Evolutionary conservation across 2,888 invertebrate species (phyloP).

Genomic region (Gisinianus flammeolus): DNA sequence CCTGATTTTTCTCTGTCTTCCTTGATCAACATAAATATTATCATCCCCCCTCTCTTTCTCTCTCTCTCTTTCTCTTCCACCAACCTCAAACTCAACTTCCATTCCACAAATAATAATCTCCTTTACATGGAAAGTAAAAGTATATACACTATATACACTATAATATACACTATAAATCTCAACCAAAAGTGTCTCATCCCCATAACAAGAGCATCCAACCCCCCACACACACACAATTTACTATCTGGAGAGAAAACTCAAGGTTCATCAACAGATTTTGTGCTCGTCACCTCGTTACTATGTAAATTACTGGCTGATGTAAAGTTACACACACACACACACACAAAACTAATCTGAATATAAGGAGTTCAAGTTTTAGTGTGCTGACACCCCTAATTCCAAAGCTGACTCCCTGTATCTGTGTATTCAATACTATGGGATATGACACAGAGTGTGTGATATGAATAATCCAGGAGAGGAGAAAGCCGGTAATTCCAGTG

Average conservation of each 20-base stretch:
- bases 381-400: not conserved
- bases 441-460: not conserved
- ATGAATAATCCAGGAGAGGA: not conserved
- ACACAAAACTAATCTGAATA: not conserved
- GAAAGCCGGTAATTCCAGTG: constrained; percentile 19
- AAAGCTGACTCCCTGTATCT: not conserved
- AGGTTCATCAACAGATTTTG: constrained; percentile 40
- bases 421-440: not conserved
- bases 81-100: too few relatives aligned
- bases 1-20: not conserved
- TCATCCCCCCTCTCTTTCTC: constrained; percentile 1
- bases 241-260: not conserved
- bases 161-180: too few relatives aligned
- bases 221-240: not conserved
- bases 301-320: constrained; percentile 46
- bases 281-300: constrained; percentile 51
- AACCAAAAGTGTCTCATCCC: too few relatives aligned
- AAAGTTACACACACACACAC: too few relatives aligned
- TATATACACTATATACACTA: too few relatives aligned
- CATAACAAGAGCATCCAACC: too few relatives aligned
- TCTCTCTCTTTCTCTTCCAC: too few relatives aligned
- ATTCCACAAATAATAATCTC: constrained; percentile 25
- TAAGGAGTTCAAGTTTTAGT: not conserved
- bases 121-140: constrained; percentile 16
- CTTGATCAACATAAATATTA: constrained; percentile 27